Conservation (phyloP, 2,113 vertebrate genomes). For the Todiramphus chloris region DNA sequence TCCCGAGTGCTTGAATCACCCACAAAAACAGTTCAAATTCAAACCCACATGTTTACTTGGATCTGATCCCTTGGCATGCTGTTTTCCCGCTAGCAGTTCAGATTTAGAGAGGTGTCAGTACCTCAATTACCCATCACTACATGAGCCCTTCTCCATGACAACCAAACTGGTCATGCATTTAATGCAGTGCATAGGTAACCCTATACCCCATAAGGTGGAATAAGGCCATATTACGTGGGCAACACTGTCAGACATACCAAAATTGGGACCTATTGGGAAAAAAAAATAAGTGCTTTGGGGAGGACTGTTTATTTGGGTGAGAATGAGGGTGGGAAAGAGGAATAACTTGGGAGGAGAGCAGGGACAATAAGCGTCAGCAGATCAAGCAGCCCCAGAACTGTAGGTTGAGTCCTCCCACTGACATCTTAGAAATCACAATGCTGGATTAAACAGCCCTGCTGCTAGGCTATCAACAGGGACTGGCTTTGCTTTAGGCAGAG, state of each 20-base stretch:
- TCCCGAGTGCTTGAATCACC: neutral
- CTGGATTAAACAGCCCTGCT: neutral
- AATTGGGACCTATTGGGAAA: fast-evolving
- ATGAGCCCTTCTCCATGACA: fast-evolving
- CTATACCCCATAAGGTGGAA: neutral
- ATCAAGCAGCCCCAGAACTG: neutral
- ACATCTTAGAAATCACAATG: neutral
- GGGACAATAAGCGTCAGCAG: neutral
- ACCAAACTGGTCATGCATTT: fast-evolving
- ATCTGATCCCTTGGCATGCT: neutral
- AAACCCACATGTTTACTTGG: neutral
- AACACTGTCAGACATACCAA: neutral
- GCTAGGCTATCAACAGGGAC: neutral
- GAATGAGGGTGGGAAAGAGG: neutral
- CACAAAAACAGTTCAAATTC: neutral
- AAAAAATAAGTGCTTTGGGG: neutral
- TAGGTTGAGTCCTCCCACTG: neutral
- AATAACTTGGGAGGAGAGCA: neutral
- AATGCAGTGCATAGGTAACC: neutral
- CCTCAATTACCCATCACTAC: neutral
- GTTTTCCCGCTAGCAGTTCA: neutral
- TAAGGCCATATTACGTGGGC: neutral
- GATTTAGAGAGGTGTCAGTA: neutral
- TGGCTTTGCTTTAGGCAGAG: neutral
- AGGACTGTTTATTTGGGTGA: neutral